Evolutionary conservation across 2,797 vertebrate genomes (phyloP), one percentile per base, ranked within the genome.

Genomic region (Phoeniculus purpureus): DNA sequence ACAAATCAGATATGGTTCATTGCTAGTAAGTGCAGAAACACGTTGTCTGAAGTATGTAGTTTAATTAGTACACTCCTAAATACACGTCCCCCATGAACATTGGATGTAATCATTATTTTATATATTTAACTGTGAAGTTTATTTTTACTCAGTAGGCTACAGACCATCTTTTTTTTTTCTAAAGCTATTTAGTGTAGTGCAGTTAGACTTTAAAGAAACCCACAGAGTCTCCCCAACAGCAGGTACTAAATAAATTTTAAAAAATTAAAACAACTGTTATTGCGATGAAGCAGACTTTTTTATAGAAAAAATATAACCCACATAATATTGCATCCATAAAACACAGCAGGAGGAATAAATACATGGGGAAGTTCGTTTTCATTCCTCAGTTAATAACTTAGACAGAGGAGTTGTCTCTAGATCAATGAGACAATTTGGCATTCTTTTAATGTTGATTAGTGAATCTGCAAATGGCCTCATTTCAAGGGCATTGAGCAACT

Each of bases 1-100:
- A 98, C 98, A 97, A 98, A 99, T 99, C 98, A 98, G 99, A 99
- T 99, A 98, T 98, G 98, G 98, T 99, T 99, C 98, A 98, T 97
- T 98, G 98, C 97, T 97, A 97, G 97, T 97, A 98, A 98, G 98
- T 98, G 97, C 97, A 98, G 98, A 98, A 98, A 98, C 98, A 98
- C 98, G 98, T 98, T 98, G 97, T 98, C 97, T 97, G 97, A 98
- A 98, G 98, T 97, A 97, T 98, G 98, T 98, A 97, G 98, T 98
- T 98, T 98, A 99, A 99, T 99, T 99, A 99, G 97, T 97, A 97
- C 97, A 98, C 97, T 97, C 96, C 97, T 98, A 98, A 98, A 98
- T 98, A 98, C 97, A 98, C 58, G 97, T 98, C 97, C 98, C 98
- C 98, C 87, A 90, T 98, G 98, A 98, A 98, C 97, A 92, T 96